A percentile compares a stretch with the other conserved stretches of the same genome.
These are phyloP conservation scores for Manis crassicaudata DNA, from an alignment of 2,797 vertebrate genomes.

Conservation along the genomic window DNA sequence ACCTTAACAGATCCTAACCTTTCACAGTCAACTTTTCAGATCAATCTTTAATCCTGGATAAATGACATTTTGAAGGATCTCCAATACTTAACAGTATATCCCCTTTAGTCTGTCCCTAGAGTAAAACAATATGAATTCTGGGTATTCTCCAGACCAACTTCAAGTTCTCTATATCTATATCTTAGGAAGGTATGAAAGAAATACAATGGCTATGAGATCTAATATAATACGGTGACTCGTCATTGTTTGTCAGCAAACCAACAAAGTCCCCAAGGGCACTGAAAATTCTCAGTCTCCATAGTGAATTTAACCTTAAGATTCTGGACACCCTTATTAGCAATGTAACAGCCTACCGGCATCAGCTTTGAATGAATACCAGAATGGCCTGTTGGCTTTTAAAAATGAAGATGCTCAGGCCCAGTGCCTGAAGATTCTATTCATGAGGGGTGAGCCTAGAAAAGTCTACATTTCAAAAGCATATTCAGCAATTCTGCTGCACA, in stretches of 20 bases:
- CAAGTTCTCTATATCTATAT: not conserved
- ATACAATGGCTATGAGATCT: not conserved
- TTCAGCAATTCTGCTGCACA: not conserved
- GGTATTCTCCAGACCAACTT: not conserved
- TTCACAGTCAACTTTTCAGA: not conserved
- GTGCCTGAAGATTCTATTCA: not conserved
- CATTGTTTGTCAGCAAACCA: not conserved
- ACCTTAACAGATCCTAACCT: not conserved
- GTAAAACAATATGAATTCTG: not conserved
- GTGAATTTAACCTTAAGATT: not conserved
- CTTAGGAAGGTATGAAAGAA: not conserved
- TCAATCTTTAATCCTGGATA: not conserved
- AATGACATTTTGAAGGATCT: not conserved
- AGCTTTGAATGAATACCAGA: not conserved
- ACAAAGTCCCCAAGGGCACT: not conserved
- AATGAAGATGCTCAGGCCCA: not conserved
- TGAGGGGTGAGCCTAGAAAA: not conserved
- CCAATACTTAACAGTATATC: not conserved
- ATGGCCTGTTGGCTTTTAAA: not conserved
- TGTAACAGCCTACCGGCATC: fast-evolving
- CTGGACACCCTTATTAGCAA: not conserved
- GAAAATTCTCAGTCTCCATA: not conserved
- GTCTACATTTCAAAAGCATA: not conserved
- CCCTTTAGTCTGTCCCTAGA: not conserved
- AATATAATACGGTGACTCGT: not conserved